Conservation (phyloP, 2,113 vertebrate genomes). For the Dipodomys stephensi region DNA sequence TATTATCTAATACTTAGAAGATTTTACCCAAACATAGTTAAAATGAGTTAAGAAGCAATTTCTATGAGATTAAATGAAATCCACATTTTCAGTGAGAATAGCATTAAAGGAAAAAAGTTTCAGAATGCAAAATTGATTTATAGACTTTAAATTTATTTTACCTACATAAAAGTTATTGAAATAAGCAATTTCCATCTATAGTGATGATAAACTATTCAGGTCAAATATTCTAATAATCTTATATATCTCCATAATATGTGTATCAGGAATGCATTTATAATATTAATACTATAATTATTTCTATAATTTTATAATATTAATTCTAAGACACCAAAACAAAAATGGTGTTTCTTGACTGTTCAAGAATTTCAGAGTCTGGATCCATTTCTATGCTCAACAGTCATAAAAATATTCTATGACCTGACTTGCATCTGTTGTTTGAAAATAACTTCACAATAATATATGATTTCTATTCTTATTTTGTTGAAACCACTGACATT, state of each 20-base stretch:
- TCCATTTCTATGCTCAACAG: slow-evolving; percentile 41
- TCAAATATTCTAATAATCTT: slow-evolving; percentile 24
- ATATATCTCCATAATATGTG: not conserved
- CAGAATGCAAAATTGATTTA: not conserved
- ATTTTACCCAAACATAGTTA: not conserved
- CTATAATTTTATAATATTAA: not conserved
- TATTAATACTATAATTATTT: not conserved
- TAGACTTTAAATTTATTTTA: not conserved
- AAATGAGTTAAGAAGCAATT: slow-evolving; percentile 48
- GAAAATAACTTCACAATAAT: slow-evolving; percentile 82
- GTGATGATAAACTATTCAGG: not conserved
- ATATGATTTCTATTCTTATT: slow-evolving; percentile 86
- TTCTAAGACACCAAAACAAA: not conserved
- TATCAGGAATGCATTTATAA: not conserved
- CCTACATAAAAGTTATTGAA: not conserved
- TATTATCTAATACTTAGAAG: slow-evolving; percentile 22
- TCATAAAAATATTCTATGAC: slow-evolving; percentile 73
- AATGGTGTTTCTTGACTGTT: not conserved
- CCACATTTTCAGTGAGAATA: not conserved
- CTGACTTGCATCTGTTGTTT: slow-evolving; percentile 79
- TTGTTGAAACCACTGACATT: slow-evolving; percentile 81
- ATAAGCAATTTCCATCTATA: not conserved
- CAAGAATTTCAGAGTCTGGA: not conserved
- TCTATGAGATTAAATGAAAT: not conserved
- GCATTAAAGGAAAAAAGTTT: not conserved